Evolutionary conservation across 2,113 vertebrate species (phyloP).

Genomic region (Lagopus leucura): DNA sequence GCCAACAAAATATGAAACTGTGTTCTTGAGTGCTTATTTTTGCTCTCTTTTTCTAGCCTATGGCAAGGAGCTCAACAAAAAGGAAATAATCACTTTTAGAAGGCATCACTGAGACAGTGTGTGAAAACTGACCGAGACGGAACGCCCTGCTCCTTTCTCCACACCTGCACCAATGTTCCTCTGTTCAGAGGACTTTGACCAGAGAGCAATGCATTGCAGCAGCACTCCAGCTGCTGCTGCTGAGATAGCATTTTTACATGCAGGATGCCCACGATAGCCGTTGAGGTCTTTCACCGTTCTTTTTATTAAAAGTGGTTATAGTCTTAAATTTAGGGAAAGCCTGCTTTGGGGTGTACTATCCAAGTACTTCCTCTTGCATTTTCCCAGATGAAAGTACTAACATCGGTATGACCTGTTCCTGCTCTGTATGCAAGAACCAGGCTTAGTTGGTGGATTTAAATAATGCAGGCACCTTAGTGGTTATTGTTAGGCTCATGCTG

Average conservation of each 20-base stretch:
- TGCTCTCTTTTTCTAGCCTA: background rate
- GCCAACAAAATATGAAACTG: background rate
- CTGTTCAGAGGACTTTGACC: background rate
- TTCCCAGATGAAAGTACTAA: background rate
- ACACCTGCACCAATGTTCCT: background rate
- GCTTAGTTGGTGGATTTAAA: background rate
- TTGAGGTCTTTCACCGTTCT: background rate
- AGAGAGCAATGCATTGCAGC: background rate
- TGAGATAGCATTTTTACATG: background rate
- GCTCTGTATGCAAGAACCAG: background rate
- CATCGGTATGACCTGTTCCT: background rate
- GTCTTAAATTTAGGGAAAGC: background rate
- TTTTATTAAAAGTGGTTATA: background rate
- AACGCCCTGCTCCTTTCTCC: background rate
- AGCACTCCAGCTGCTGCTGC: background rate
- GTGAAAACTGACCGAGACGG: slow-evolving; percentile 25
- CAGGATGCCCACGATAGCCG: background rate
- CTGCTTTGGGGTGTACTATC: background rate
- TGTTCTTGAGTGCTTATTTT: background rate
- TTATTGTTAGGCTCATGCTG: background rate
- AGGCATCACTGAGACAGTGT: background rate
- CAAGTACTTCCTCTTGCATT: background rate
- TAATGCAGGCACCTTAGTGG: background rate
- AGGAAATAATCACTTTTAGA: background rate
- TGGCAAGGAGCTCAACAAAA: background rate